Percentiles rank a stretch among this genome's conserved stretches.
These are phyloP conservation scores for Cryptophagus acutangulus DNA, from an alignment of 2,888 invertebrate genomes.

Conservation along the genomic window DNA sequence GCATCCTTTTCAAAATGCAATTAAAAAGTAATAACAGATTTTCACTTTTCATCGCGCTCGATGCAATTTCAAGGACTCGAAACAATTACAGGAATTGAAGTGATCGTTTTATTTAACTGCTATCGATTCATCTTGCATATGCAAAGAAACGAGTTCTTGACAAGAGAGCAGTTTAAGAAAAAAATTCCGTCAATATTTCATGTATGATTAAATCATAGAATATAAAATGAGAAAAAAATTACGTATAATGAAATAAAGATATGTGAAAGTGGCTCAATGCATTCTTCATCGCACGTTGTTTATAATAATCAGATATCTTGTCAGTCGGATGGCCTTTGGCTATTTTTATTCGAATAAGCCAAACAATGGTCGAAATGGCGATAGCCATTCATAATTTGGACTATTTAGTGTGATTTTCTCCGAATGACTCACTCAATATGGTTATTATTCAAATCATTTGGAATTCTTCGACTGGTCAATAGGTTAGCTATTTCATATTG, in stretches of 20 bases:
- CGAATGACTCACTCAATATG: constrained; percentile 14
- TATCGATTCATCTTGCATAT: background rate
- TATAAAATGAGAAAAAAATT: background rate
- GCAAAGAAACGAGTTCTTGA: too few species aligned
- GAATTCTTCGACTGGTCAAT: constrained; percentile 1
- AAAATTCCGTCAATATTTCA: background rate
- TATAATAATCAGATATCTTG: constrained; percentile 7
- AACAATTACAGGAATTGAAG: too few species aligned
- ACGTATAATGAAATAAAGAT: background rate
- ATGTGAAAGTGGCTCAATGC: constrained; percentile 8
- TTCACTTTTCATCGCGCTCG: too few species aligned
- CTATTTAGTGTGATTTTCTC: constrained; percentile 18
- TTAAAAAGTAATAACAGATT: background rate
- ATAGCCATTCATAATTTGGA: background rate
- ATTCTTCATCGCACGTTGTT: constrained; percentile 8
- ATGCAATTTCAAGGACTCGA: too few species aligned
- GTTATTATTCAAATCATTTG: background rate
- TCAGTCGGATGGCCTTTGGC: background rate
- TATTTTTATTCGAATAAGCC: constrained; percentile 4
- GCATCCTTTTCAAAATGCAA: background rate
- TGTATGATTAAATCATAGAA: constrained; percentile 5
- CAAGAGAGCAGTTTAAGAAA: background rate
- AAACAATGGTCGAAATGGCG: background rate
- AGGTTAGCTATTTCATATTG: constrained; percentile 2
- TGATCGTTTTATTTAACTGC: too few species aligned